phyloP scores from a whole-genome alignment of 2,113 vertebrate species.

The Mirounga angustirostris region DNA sequence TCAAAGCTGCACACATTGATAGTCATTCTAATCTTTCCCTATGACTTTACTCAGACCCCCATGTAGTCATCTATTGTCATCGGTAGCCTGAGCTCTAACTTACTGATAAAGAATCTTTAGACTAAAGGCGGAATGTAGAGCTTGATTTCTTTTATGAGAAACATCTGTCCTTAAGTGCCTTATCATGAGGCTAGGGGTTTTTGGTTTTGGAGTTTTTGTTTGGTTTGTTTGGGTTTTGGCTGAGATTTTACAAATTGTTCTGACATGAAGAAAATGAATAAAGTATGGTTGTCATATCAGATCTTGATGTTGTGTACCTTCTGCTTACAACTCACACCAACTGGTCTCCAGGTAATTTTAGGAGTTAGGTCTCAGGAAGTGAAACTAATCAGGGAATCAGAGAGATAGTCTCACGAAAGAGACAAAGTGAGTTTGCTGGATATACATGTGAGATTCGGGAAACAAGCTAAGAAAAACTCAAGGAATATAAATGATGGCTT shows the following conservation, averaged over 20 bases:
- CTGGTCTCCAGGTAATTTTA: background rate
- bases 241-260: slow-evolving; percentile 22
- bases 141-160: background rate
- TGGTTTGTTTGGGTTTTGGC: background rate
- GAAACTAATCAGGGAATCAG: background rate
- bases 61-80: too few relatives aligned
- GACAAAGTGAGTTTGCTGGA: background rate
- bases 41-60: background rate
- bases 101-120: background rate
- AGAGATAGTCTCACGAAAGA: background rate
- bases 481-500: background rate
- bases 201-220: background rate
- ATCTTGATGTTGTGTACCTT: background rate
- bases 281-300: background rate
- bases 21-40: background rate
- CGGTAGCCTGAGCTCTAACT: background rate
- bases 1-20: background rate
- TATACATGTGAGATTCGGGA: background rate
- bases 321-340: background rate
- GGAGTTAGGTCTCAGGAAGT: background rate
- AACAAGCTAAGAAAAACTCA: background rate
- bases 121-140: background rate
- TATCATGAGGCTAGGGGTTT: background rate
- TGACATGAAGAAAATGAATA: slow-evolving; percentile 26
- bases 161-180: background rate